These are phyloP conservation scores for Porites australiensis DNA, from an alignment of 64 coral and sea anemone species.

Conservation along the genomic window DNA sequence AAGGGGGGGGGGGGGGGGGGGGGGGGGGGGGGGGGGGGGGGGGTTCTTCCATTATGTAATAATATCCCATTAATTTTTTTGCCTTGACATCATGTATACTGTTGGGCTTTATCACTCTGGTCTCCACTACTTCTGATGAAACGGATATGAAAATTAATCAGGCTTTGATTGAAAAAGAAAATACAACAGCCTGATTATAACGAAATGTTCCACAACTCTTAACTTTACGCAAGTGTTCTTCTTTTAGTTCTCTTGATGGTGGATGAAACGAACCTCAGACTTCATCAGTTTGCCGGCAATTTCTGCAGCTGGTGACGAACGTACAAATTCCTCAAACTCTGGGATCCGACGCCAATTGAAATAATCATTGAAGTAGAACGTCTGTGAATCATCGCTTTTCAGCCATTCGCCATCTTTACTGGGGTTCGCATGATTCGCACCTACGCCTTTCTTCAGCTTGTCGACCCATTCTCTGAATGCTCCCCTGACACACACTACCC, in stretches of 20 bases:
- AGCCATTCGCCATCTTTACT: constrained; percentile 52
- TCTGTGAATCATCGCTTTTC: neutral
- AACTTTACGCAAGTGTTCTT: too few relatives aligned
- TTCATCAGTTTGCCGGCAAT: constrained; percentile 65
- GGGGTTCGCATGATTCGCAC: constrained; percentile 42
- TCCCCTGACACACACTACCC: constrained; percentile 65
- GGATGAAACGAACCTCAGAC: constrained; percentile 32
- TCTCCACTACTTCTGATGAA: too few relatives aligned
- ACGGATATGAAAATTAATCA: too few relatives aligned
- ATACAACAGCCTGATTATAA: too few relatives aligned
- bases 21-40: too few relatives aligned
- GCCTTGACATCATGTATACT: too few relatives aligned
- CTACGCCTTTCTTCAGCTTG: constrained; percentile 66
- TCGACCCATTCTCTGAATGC: constrained; percentile 85
- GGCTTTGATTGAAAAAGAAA: too few relatives aligned
- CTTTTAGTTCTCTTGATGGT: neutral
- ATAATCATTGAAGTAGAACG: constrained; percentile 78
- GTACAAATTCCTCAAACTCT: constrained; percentile 72
- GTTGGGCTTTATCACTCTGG: too few relatives aligned
- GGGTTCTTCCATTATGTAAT: too few relatives aligned
- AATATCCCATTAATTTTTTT: too few relatives aligned
- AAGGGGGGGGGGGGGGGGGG: too few relatives aligned
- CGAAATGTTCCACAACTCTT: too few relatives aligned
- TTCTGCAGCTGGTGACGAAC: constrained; percentile 56
- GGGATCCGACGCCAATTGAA: constrained; percentile 63